Evolutionary conservation across 2,797 vertebrate species (phyloP).

Genomic region (Phoeniculus purpureus): DNA sequence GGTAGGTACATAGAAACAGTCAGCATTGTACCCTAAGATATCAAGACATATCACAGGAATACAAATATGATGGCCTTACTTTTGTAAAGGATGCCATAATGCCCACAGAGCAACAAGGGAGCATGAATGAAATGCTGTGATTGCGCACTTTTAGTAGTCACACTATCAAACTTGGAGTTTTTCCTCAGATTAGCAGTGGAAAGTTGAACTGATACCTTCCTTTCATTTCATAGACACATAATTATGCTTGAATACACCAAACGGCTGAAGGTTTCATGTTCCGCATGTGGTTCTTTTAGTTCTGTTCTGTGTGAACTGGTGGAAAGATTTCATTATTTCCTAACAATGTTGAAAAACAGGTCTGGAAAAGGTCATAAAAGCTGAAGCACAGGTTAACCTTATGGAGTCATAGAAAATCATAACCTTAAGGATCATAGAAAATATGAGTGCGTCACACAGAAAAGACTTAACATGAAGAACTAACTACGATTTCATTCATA

Average conservation of each 20-base stretch:
- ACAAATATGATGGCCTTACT: fast-evolving
- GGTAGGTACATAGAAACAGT: neutral
- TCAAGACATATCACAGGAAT: neutral
- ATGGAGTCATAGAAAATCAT: no score
- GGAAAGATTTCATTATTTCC: neutral
- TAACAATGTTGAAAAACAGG: neutral
- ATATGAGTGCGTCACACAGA: neutral
- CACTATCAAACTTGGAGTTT: neutral
- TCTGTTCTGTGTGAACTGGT: neutral
- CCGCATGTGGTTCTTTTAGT: fast-evolving
- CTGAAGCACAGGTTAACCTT: neutral
- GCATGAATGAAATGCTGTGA: neutral
- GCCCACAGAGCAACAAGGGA: neutral
- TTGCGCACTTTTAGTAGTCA: neutral
- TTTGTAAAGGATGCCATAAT: neutral
- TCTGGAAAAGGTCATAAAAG: neutral
- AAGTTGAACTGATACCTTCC: neutral
- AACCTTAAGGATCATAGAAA: no score
- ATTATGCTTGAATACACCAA: neutral
- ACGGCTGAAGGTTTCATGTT: neutral
- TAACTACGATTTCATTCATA: neutral
- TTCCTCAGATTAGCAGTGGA: neutral
- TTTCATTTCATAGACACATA: neutral
- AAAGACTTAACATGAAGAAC: neutral
- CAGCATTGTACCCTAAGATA: neutral